Evolutionary conservation across 2,797 vertebrate genomes (phyloP), one percentile per base, ranked within the genome.

Genomic region (Falco concolor): DNA sequence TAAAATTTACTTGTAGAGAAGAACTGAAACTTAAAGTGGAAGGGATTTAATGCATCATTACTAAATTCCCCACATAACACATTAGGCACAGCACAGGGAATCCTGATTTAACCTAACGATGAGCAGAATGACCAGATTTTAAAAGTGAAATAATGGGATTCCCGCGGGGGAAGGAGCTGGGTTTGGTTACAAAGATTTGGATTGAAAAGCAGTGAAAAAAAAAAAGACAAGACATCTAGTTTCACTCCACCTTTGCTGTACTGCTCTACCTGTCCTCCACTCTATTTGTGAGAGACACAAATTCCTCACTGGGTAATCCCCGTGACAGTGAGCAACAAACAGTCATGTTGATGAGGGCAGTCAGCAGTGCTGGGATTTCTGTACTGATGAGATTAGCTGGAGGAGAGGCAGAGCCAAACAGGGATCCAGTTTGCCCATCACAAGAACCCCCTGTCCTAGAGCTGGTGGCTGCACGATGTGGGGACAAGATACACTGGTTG

Each of bases 21-120:
- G 63, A 85, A 96, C 95, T 96, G 90, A 89, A 93, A 95, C 47
- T 75, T 70, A 96, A 96, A 93, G 93, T 90, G 69, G 72, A 94
- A 82, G 19, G 75, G 85, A 94, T 90, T 97, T 96, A 87, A 90
- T 90, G 63, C 6, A 5, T 82, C 82, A 72, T 89, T 92, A 81
- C 72, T 81, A 96, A 94, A 93, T 95, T 95, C 72, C 88, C 68
- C 56, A 34, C 36, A 65, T 74, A 94, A 93, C 42, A 69, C 20
- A 68, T 86, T 91, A 92, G n/a, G 82, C 72, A 86, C 5, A 95
- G 90, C 68, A 84, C 74, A 91, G 72, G 73, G 84, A 95, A 96
- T 93, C 80, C 86, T 96, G 83, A 95, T 97, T 96, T 95, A 91
- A 93, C 50, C 23, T 92, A 88, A 95, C 7, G n/a, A 91, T 84